phyloP scores from a whole-genome alignment of 1,140 invertebrate genomes.

The Saccostrea cuccullata region DNA sequence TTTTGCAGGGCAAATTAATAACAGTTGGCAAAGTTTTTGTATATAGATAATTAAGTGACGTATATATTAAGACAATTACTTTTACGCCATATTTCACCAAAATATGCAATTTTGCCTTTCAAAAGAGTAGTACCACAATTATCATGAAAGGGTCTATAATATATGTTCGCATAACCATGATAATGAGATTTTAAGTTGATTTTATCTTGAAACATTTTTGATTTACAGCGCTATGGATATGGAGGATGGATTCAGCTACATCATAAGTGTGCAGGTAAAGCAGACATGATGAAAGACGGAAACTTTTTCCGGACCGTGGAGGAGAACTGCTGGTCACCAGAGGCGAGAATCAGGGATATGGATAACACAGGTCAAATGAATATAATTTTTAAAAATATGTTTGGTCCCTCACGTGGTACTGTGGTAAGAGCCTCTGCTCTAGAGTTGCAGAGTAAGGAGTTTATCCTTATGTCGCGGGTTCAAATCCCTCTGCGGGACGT shows the following conservation, averaged over 20 bases:
- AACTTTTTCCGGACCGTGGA: slow-evolving; percentile 82
- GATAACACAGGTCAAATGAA: slow-evolving; percentile 75
- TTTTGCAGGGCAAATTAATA: no score
- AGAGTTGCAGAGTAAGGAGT: no score
- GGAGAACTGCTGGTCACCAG: slow-evolving; percentile 81
- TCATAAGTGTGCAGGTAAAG: slow-evolving; percentile 76
- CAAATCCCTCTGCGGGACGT: no score
- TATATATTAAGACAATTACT: not conserved
- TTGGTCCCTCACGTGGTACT: no score
- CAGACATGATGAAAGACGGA: slow-evolving; percentile 82
- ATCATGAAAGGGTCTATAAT: not conserved
- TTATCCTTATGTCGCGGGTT: no score
- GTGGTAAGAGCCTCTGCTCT: no score
- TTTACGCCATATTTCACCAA: not conserved
- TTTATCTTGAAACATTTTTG: not conserved
- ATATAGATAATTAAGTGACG: not conserved
- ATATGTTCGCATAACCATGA: no score
- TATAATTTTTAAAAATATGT: not conserved
- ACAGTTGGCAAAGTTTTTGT: no score
- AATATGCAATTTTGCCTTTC: not conserved
- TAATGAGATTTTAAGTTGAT: not conserved
- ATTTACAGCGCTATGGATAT: slow-evolving; percentile 81
- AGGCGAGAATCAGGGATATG: slow-evolving; percentile 75
- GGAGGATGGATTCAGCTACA: slow-evolving; percentile 82
- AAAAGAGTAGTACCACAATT: not conserved